phyloP scores from a whole-genome alignment of 2,888 invertebrate genomes.

The Lomographa bimaculata region DNA sequence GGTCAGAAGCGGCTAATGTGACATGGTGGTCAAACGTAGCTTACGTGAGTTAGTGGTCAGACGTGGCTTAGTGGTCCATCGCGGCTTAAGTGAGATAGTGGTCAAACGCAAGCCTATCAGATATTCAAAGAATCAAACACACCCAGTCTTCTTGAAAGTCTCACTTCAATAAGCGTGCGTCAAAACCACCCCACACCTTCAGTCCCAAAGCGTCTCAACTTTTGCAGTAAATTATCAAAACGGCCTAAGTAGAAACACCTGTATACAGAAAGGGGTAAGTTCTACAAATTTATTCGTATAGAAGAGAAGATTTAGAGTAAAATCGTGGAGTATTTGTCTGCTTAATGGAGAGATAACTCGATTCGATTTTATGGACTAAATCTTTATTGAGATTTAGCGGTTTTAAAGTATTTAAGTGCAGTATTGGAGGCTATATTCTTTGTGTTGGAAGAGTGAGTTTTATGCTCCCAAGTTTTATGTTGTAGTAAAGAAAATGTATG shows the following conservation, averaged over 20 bases:
- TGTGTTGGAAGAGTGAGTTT: background rate
- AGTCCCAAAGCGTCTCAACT: slow-evolving; percentile 31
- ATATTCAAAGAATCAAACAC: too few species aligned
- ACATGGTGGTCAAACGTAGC: too few species aligned
- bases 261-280: slow-evolving; percentile 30
- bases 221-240: slow-evolving; percentile 44
- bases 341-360: slow-evolving; percentile 32
- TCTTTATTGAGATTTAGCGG: slow-evolving; percentile 25
- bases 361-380: slow-evolving; percentile 22
- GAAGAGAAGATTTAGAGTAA: slow-evolving; percentile 29
- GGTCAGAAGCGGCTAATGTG: too few species aligned
- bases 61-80: too few species aligned
- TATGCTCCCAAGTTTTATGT: too few species aligned
- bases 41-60: too few species aligned
- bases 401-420: slow-evolving; percentile 13
- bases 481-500: too few species aligned
- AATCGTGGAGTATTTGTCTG: slow-evolving; percentile 26
- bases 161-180: slow-evolving; percentile 2
- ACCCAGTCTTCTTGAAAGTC: too few species aligned
- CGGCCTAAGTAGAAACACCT: slow-evolving; percentile 38
- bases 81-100: too few species aligned
- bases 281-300: slow-evolving; percentile 27
- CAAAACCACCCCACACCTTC: slow-evolving; percentile 1
- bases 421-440: background rate
- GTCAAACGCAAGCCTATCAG: too few species aligned